Percentiles rank a stretch among this genome's conserved stretches.
phyloP scores from a whole-genome alignment of 2,797 vertebrate genomes.

The Rhinophrynus dorsalis region DNA sequence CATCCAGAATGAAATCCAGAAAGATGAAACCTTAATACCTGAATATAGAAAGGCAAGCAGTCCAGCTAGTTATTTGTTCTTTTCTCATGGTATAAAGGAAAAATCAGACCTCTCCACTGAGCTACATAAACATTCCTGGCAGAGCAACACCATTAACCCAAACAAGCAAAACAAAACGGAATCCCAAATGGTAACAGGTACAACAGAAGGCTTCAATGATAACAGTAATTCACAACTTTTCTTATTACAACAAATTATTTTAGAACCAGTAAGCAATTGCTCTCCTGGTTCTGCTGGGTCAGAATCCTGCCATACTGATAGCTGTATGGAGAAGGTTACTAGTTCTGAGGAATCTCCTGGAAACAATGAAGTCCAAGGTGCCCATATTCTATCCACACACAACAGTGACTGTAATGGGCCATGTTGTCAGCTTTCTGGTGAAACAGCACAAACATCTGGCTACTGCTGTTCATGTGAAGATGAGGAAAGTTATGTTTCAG shows the following conservation, averaged over 20 bases:
- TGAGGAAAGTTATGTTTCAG: neutral
- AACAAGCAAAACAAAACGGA: neutral
- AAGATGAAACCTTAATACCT: neutral
- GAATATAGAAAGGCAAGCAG: conserved; percentile 14
- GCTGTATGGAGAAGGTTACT: neutral
- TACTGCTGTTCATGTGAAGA: conserved; percentile 7
- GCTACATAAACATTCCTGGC: neutral
- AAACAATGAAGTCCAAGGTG: neutral
- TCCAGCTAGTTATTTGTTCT: conserved; percentile 28
- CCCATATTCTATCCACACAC: too few relatives aligned
- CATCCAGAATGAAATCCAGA: neutral
- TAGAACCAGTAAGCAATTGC: neutral
- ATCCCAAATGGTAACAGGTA: neutral
- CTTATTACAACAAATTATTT: conserved; percentile 29
- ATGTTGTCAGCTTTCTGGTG: neutral
- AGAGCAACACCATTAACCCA: neutral
- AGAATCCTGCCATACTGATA: neutral
- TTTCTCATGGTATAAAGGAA: conserved; percentile 7
- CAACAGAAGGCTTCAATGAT: neutral
- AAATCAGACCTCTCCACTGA: neutral
- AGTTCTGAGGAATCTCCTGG: neutral
- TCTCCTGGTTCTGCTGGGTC: neutral
- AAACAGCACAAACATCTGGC: neutral
- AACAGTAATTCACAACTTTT: neutral
- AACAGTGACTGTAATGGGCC: neutral